Percentiles rank a stretch among this genome's conserved stretches.
Conservation (phyloP, 2,888 invertebrate species). For the Agrotis exclamationis region DNA sequence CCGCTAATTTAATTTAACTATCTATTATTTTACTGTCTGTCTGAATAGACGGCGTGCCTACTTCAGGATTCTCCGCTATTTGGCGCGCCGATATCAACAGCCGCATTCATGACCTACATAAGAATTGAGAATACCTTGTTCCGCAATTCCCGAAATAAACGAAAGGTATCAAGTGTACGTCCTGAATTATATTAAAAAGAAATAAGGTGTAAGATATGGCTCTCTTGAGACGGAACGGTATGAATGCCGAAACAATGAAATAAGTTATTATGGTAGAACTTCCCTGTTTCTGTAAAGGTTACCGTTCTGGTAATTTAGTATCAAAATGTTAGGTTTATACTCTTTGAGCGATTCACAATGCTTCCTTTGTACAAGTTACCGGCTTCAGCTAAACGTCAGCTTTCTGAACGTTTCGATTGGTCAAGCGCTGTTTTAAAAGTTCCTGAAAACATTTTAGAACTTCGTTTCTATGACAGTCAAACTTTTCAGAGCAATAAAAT, state of each 20-base stretch:
- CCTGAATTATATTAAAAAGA: constrained; percentile 33
- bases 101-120: constrained; percentile 64
- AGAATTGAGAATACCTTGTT: constrained; percentile 46
- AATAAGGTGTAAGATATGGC: constrained; percentile 22
- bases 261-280: constrained; percentile 2
- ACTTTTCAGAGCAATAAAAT: constrained; percentile 2
- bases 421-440: neutral
- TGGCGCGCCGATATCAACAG: constrained; percentile 50
- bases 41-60: constrained; percentile 51
- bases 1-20: constrained; percentile 66
- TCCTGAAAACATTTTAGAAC: constrained; percentile 8
- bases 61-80: constrained; percentile 63
- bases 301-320: constrained; percentile 29
- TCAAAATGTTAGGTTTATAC: constrained; percentile 9
- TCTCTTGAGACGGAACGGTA: constrained; percentile 30
- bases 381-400: neutral
- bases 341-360: constrained; percentile 18
- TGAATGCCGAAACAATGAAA: constrained; percentile 29
- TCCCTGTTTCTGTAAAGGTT: constrained; percentile 18
- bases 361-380: constrained; percentile 16
- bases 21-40: constrained; percentile 70
- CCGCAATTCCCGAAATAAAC: constrained; percentile 35
- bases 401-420: constrained; percentile 1
- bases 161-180: constrained; percentile 32
- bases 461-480: constrained; percentile 9